Conservation (phyloP, 1,140 invertebrate genomes). For the Eriocheir sinensis region DNA sequence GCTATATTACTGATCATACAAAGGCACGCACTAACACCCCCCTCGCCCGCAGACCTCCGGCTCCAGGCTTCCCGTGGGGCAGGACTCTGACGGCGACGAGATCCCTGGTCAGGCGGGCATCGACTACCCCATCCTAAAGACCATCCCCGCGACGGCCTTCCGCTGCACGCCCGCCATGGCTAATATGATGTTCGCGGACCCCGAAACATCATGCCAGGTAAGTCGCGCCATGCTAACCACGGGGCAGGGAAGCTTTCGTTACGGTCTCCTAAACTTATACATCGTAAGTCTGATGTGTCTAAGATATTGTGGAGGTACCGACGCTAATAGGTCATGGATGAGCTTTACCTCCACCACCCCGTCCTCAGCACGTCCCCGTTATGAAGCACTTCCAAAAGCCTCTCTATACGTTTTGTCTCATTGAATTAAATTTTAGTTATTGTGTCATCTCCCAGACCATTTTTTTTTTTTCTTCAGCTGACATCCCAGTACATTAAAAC, state of each 20-base stretch:
- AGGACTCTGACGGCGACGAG: conserved; percentile 66
- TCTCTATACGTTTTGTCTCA: too few species aligned
- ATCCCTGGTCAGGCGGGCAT: conserved; percentile 71
- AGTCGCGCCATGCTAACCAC: neutral
- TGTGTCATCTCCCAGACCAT: too few species aligned
- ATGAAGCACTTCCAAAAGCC: too few species aligned
- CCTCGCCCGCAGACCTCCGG: neutral
- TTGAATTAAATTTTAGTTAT: too few species aligned
- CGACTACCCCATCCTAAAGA: conserved; percentile 78
- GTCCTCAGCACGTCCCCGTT: too few species aligned
- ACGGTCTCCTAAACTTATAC: neutral
- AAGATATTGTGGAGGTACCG: too few species aligned
- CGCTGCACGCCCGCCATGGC: conserved; percentile 40
- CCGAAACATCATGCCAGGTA: conserved; percentile 67
- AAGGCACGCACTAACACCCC: neutral
- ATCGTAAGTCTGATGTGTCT: too few species aligned
- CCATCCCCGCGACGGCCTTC: conserved; percentile 76
- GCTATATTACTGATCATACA: neutral
- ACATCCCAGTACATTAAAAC: too few species aligned
- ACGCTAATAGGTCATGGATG: too few species aligned
- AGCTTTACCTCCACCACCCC: too few species aligned
- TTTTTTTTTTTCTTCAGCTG: too few species aligned
- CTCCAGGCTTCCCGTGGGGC: neutral
- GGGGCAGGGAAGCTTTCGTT: neutral
- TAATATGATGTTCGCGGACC: conserved; percentile 61